Percentiles rank a stretch among this genome's conserved stretches.
Evolutionary conservation across 2,888 invertebrate genomes (phyloP).

Genomic region (Leucoma salicis): DNA sequence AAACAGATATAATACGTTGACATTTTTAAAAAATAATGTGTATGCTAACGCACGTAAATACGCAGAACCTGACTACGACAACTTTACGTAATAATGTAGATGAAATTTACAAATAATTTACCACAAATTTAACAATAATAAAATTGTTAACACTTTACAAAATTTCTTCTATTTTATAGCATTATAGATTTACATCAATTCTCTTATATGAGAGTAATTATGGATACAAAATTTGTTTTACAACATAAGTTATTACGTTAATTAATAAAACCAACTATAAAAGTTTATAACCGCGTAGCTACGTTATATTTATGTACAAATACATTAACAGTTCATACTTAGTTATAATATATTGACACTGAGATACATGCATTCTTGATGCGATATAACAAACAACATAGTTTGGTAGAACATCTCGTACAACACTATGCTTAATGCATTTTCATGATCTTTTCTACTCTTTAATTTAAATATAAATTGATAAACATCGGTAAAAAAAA

Average conservation of each 20-base stretch:
- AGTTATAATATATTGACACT: conserved; percentile 31
- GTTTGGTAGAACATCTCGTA: conserved; percentile 27
- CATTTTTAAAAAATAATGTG: conserved; percentile 30
- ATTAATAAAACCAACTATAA: conserved; percentile 34
- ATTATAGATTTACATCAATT: conserved; percentile 51
- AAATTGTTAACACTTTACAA: conserved; percentile 75
- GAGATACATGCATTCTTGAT: conserved; percentile 20
- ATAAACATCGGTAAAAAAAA: too few relatives aligned
- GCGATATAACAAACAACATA: conserved; percentile 17
- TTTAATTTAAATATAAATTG: too few relatives aligned
- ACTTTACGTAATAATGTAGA: conserved; percentile 40
- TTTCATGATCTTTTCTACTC: too few relatives aligned
- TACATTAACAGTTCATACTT: conserved; percentile 34
- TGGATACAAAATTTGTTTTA: conserved; percentile 24
- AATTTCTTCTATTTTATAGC: conserved; percentile 51
- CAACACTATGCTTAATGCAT: too few relatives aligned
- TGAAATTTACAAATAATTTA: conserved; percentile 58
- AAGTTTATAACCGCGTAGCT: conserved; percentile 37
- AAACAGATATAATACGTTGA: conserved; percentile 38
- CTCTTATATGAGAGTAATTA: conserved; percentile 26
- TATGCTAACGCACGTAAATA: conserved; percentile 30
- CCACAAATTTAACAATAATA: conserved; percentile 72
- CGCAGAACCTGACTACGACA: conserved; percentile 42
- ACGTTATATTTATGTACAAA: conserved; percentile 34
- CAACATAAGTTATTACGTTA: conserved; percentile 15